phyloP scores from a whole-genome alignment of 2,113 vertebrate genomes.

The Dipodomys ordii region DNA sequence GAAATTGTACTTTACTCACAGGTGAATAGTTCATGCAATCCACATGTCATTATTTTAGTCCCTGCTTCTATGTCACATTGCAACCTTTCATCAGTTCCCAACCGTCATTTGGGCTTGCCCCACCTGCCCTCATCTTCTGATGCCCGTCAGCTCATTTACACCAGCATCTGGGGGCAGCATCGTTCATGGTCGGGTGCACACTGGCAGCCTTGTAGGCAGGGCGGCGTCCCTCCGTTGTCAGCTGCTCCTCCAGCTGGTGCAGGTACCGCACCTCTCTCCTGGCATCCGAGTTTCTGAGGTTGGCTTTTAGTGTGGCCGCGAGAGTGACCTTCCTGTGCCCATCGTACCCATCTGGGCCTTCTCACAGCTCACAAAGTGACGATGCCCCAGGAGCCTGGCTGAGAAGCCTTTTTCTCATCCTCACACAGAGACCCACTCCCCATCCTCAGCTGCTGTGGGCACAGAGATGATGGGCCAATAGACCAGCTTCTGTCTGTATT shows the following conservation, averaged over 20 bases:
- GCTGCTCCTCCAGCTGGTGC: conserved; percentile 71
- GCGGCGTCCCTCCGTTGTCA: neutral
- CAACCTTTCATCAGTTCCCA: neutral
- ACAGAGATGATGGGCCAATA: neutral
- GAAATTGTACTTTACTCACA: neutral
- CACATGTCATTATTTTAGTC: neutral
- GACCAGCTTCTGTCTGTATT: neutral
- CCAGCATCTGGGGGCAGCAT: neutral
- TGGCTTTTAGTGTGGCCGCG: conserved; percentile 16
- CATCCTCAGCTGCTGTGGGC: too few species aligned
- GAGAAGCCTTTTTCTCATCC: neutral
- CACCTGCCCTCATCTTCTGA: neutral
- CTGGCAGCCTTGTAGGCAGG: neutral
- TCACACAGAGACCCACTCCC: neutral
- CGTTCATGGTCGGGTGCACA: conserved; percentile 27
- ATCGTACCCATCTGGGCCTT: neutral
- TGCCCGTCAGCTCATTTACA: neutral
- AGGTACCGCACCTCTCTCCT: conserved; percentile 26
- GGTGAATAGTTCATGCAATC: neutral
- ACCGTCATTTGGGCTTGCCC: neutral
- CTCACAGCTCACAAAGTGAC: neutral
- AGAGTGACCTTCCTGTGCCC: conserved; percentile 58
- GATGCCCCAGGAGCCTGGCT: neutral
- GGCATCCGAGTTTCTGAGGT: conserved; percentile 39
- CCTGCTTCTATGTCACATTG: neutral